phyloP scores from a whole-genome alignment of 2,888 invertebrate species.

The Eupithecia inturbata region DNA sequence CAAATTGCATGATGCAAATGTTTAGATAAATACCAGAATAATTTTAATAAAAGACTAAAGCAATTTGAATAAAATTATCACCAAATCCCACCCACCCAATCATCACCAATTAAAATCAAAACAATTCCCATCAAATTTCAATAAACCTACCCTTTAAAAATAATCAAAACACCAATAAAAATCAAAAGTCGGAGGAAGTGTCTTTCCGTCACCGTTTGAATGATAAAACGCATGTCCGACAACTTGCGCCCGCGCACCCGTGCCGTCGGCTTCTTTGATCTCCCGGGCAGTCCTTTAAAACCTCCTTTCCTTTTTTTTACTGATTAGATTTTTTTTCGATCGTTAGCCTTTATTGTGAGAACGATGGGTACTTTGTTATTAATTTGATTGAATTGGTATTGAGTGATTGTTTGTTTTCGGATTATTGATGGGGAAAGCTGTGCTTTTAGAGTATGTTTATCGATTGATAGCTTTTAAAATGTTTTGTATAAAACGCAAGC shows the following conservation, averaged over 20 bases:
- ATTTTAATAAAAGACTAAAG: background rate
- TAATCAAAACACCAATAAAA: conserved; percentile 30
- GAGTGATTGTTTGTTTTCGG: conserved; percentile 61
- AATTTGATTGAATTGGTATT: conserved; percentile 70
- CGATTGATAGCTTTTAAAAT: background rate
- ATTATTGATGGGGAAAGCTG: conserved; percentile 39
- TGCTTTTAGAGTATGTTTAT: conserved; percentile 10
- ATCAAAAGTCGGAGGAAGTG: conserved; percentile 62
- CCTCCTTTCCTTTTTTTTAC: conserved; percentile 55
- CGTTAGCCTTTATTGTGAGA: conserved; percentile 77
- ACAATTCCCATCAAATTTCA: background rate
- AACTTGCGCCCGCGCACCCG: conserved; percentile 60
- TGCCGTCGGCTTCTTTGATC: conserved; percentile 71
- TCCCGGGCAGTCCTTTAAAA: conserved; percentile 68
- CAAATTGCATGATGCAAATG: too few relatives aligned
- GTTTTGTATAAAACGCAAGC: too few relatives aligned
- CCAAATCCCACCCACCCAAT: conserved; percentile 10
- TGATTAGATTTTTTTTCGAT: conserved; percentile 69
- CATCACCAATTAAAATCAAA: background rate
- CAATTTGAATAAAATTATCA: background rate
- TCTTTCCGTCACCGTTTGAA: conserved; percentile 60
- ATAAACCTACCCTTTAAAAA: conserved; percentile 4
- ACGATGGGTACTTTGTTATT: conserved; percentile 65
- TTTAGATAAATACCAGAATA: background rate
- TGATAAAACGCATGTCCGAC: conserved; percentile 68